These are phyloP conservation scores for Rousettus madagascariensis DNA, from an alignment of 2,797 vertebrate species.

Conservation along the genomic window DNA sequence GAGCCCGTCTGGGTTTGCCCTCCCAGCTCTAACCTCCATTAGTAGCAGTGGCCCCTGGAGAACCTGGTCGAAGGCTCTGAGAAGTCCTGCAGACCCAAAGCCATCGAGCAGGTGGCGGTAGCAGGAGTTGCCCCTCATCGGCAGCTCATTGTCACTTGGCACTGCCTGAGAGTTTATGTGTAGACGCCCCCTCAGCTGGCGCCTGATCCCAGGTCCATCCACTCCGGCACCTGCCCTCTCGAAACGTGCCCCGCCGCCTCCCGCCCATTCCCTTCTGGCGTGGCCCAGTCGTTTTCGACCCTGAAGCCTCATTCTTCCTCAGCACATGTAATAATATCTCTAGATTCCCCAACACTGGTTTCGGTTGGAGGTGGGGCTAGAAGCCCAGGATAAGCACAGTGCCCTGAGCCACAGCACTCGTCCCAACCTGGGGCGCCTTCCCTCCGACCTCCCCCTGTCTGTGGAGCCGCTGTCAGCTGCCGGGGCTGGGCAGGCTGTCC, in stretches of 20 bases:
- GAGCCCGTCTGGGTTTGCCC: not conserved
- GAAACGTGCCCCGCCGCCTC: not conserved
- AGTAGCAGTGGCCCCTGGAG: not conserved
- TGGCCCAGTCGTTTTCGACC: rapidly evolving
- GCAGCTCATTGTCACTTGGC: not conserved
- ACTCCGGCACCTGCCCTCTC: not conserved
- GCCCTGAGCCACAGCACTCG: not conserved
- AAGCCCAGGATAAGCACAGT: not conserved
- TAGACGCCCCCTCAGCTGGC: too few relatives aligned
- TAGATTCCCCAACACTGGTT: not conserved
- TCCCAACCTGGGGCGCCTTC: too few relatives aligned
- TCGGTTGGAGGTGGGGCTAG: not conserved
- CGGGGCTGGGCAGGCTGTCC: not conserved
- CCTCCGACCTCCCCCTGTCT: not conserved
- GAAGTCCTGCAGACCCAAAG: not conserved
- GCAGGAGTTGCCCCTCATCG: not conserved
- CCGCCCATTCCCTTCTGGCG: not conserved
- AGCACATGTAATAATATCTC: not conserved
- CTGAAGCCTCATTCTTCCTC: not conserved
- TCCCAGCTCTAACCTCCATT: not conserved
- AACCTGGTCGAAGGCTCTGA: not conserved
- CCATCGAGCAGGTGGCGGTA: not conserved
- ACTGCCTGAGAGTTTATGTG: not conserved
- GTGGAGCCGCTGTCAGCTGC: not conserved
- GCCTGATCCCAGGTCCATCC: not conserved